A percentile compares a stretch with the other conserved stretches of the same genome.
Evolutionary conservation across 1,140 invertebrate genomes (phyloP).

Genomic region (Papilio polyxenes): DNA sequence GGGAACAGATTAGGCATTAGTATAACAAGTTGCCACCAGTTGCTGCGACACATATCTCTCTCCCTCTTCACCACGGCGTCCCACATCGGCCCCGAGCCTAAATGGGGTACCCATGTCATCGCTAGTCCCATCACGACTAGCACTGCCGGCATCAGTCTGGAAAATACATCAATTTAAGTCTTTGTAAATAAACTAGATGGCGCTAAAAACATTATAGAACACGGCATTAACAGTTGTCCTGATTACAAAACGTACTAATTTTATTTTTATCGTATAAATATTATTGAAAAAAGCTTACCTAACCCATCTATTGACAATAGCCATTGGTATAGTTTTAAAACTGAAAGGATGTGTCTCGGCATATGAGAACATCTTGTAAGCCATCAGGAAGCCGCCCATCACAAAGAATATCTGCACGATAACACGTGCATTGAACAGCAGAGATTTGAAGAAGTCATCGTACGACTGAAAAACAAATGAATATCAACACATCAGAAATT

Average conservation of each 20-base stretch:
- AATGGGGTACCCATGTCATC: slow-evolving; percentile 74
- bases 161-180: slow-evolving; percentile 7
- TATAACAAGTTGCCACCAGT: slow-evolving; percentile 77
- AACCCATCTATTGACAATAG: slow-evolving; percentile 71
- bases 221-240: neutral
- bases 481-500: neutral
- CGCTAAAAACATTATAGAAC: neutral
- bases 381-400: slow-evolving; percentile 76
- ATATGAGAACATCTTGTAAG: slow-evolving; percentile 74
- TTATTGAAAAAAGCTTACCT: slow-evolving; percentile 51
- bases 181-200: neutral
- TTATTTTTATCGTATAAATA: no score
- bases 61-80: slow-evolving; percentile 72
- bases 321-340: slow-evolving; percentile 71
- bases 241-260: neutral
- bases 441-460: slow-evolving; percentile 73
- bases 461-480: slow-evolving; percentile 62
- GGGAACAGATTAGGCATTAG: slow-evolving; percentile 74
- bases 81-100: slow-evolving; percentile 75
- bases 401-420: slow-evolving; percentile 77
- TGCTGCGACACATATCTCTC: slow-evolving; percentile 65
- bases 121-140: slow-evolving; percentile 73
- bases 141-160: slow-evolving; percentile 71
- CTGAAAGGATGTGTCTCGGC: slow-evolving; percentile 70
- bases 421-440: slow-evolving; percentile 70